Percentiles rank a stretch among this genome's conserved stretches.
These are phyloP conservation scores for Cinara cedri DNA, from an alignment of 2,888 invertebrate genomes.

Conservation along the genomic window DNA sequence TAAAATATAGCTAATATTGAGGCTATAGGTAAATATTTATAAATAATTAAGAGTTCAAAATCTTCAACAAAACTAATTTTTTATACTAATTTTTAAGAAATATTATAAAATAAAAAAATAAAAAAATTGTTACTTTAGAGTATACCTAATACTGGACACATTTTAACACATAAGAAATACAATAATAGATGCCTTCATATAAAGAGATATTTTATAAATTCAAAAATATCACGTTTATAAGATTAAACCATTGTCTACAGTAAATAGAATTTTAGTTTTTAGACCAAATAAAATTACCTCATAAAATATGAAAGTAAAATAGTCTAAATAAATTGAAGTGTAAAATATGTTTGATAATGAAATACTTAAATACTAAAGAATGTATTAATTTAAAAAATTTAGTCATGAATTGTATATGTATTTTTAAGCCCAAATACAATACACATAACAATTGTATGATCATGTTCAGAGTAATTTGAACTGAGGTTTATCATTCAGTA, in stretches of 20 bases:
- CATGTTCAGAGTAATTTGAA: neutral
- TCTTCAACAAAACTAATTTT: too few relatives aligned
- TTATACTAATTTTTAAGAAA: too few relatives aligned
- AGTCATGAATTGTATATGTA: neutral
- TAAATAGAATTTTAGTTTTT: neutral
- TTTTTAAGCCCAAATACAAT: neutral
- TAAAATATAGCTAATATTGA: too few relatives aligned
- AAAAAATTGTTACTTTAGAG: too few relatives aligned
- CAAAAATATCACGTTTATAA: constrained; percentile 14
- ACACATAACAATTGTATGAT: neutral
- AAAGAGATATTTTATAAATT: neutral
- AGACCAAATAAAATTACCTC: neutral
- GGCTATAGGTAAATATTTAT: too few relatives aligned
- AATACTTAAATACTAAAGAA: neutral
- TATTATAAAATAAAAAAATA: too few relatives aligned
- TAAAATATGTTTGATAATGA: constrained; percentile 3
- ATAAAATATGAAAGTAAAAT: neutral
- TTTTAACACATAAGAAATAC: too few relatives aligned
- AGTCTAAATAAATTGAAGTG: constrained; percentile 16
- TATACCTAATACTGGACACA: too few relatives aligned
- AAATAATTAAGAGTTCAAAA: too few relatives aligned
- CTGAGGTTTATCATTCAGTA: too few relatives aligned
- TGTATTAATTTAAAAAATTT: constrained; percentile 19
- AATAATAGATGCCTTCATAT: neutral
- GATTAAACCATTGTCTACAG: neutral